Evolutionary conservation across 2,113 vertebrate genomes (phyloP), one percentile per base, ranked within the genome.

Genomic region (rabbit (Oryctolagus cuniculus)): DNA sequence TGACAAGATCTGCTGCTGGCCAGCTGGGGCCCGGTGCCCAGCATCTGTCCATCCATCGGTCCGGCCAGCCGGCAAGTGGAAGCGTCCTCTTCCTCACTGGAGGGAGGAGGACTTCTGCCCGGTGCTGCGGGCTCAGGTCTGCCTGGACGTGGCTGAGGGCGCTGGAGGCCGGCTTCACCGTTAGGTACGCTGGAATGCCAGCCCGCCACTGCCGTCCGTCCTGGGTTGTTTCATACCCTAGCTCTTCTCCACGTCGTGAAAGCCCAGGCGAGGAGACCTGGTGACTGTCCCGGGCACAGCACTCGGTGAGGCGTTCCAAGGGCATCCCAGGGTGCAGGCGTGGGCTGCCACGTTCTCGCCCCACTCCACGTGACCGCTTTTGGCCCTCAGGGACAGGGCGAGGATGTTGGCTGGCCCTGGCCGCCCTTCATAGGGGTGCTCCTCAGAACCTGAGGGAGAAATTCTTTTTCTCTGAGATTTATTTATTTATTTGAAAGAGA

Each of bases 291-390:
- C 64, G 34, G 38, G 22, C 49, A 13, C 3, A 49, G 9, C 16
- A 15, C 49, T 58, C 6, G 0, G 27, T 15, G 51, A 34, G 27
- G 29, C 36, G 24, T 44, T 2, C 6, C 3, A 13, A 27, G 17
- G 67, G 49, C 55, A 78, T 9, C 34, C 22, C 70, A 19, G 4
- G 3, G 61, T 67, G 5, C 8, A 6, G 16, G n/a, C 17, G 55
- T 34, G 6, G 34, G 49, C 34, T 25, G 67, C 55, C 67, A 64
- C 16, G 5, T 64, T n/a, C 38, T 5, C 15, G 17, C 16, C 25
- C 2, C 0, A 55, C 1, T 19, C 12, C 13, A 34, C 17, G 27
- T 0, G 6, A 53, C 63, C 17, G 3, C 24, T 63, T 55, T 21
- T 13, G 36, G 53, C 73, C 51, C 86, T 69, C 4, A 44, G 77